Evolutionary conservation across 2,888 invertebrate genomes (phyloP), one percentile per base, ranked within the genome.

Genomic region (Cerceris ruficornis): DNA sequence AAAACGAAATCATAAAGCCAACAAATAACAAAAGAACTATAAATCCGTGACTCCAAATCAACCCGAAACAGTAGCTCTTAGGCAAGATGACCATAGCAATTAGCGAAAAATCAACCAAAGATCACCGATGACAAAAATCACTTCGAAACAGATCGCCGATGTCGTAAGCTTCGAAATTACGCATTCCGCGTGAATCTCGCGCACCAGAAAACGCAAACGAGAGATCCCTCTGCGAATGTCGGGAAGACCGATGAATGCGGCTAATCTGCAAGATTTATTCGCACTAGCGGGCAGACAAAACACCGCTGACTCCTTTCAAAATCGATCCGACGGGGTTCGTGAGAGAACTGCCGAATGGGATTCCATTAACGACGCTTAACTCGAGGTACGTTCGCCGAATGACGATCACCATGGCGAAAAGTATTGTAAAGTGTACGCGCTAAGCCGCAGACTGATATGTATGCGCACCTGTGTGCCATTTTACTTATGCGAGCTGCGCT

Each of bases 341-440:
- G 73, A 74, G 67, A 41, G 58, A 58, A 73, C 60, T 77, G 28
- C 43, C 15, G 74, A 83, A 83, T 62, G 61, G 67, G 74, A 81
- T 83, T 72, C 76, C 79, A 81, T 81, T 71, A 76, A 83, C 71
- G 81, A 76, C 69, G 67, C 60, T 15, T 81, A 77, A 72, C 73
- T 74, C 78, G 57, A 15, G 13, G 60, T 9, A 76, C 78, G 81
- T 62, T 59, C 52, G 46, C 39, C 77, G 81, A 83, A 81, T 81
- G 75, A 49, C 54, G 77, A 83, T 83, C n/a, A 13, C 57, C 28
- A 15, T 28, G 28, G 28, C 28, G 28, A 46, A 54, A 60, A 52
- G 59, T 42, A 28, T 57, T 73, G 49, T 58, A 73, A 28, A 28
- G 28, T 28, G 28, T 28, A 28, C 28, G 4, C 28, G 28, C 28